Base-by-base conservation (phyloP, 2,113 vertebrate species). In the Calonectris borealis region DNA sequence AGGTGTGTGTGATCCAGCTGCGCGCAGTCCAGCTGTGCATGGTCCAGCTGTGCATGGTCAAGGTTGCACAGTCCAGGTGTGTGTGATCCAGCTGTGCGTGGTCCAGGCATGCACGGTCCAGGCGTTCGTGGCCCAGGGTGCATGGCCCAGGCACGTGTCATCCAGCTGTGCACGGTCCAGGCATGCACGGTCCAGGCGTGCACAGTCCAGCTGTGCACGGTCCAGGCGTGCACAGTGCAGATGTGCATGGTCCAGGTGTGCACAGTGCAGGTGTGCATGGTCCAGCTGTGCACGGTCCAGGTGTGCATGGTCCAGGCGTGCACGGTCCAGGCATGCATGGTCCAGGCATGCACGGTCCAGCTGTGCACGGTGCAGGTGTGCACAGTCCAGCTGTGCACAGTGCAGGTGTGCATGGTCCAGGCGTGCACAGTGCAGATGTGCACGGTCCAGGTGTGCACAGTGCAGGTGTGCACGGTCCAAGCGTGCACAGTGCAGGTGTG, bases 21-120 rank as follows among this genome's bases (percentile, higher is more conserved):
- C 16, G 18, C 17, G 18, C 9, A 9, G 4, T 25, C n/a, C 49
- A 22, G 48, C 0, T 22, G 13, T 7, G 11, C 11, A 1, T 2
- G 5, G 3, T 12, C 64, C 68, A 34, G 18, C 4, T 7, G 9
- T 16, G 48, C 20, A 38, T 38, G 36, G 36, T 8, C 36, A 7
- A n/a, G n/a, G n/a, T n/a, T 38, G 11, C 11, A 1, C 3, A 4
- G 3, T 12, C 64, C 68, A 34, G 18, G 4, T 10, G 9, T 16
- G 57, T 16, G 4, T 7, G 11, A 11, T 13, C 40, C 40, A 40
- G 27, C 40, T 54, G 49, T 38, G 11, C 11, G 1, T 2, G 4
- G 3, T 12, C 64, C 68, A 34, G 18, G 4, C 7, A 7, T 16
- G 57, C 20, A 6, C 9, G 40, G 40, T 13, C 40, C 40, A 40